Conservation (phyloP, 2,888 invertebrate genomes). For the Cheilosia urbana region DNA sequence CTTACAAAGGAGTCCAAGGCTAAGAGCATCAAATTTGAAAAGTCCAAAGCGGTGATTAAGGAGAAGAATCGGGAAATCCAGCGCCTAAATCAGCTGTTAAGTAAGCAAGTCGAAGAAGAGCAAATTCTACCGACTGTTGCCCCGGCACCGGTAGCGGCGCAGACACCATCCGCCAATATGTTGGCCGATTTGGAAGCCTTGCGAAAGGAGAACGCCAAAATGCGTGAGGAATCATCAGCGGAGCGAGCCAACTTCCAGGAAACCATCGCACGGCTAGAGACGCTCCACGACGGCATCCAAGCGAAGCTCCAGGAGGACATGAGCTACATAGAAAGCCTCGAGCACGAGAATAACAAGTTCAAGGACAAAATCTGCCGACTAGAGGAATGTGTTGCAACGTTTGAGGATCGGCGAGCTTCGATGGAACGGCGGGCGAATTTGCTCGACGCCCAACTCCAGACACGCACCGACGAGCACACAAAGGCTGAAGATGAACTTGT, state of each 20-base stretch:
- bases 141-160: slow-evolving; percentile 37
- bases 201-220: slow-evolving; percentile 76
- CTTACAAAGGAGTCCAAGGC: slow-evolving; percentile 84
- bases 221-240: slow-evolving; percentile 76
- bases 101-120: slow-evolving; percentile 78
- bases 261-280: slow-evolving; percentile 80
- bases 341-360: slow-evolving; percentile 87
- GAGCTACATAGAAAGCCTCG: slow-evolving; percentile 89
- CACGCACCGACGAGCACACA: slow-evolving; percentile 86
- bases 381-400: slow-evolving; percentile 87
- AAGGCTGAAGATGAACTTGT: slow-evolving; percentile 87
- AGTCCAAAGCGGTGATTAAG: slow-evolving; percentile 85
- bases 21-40: slow-evolving; percentile 85
- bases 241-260: slow-evolving; percentile 80
- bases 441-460: slow-evolving; percentile 86
- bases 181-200: slow-evolving; percentile 74
- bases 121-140: slow-evolving; percentile 62
- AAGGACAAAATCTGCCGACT: slow-evolving; percentile 87
- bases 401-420: slow-evolving; percentile 86
- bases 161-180: slow-evolving; percentile 28
- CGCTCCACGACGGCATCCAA: slow-evolving; percentile 83
- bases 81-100: slow-evolving; percentile 78
- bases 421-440: slow-evolving; percentile 87
- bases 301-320: slow-evolving; percentile 91
- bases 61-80: slow-evolving; percentile 86